Base-by-base conservation (phyloP, 2,113 vertebrate genomes). In the Melanotaenia duboulayi region DNA sequence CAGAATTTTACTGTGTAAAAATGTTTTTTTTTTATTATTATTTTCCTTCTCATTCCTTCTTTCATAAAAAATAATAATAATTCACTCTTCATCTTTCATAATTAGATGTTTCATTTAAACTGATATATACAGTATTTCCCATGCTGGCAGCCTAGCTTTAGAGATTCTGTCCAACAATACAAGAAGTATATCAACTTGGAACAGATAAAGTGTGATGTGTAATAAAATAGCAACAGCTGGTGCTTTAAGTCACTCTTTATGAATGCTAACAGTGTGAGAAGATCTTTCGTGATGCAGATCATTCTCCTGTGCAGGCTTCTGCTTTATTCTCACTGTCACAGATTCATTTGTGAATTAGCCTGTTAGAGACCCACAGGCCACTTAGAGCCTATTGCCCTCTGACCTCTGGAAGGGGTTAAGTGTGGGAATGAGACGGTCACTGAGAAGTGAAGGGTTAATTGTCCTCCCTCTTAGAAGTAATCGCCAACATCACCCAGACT, bases 401-500 rank as follows among this genome's bases (percentile, higher is more conserved):
- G 75, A 83, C 82, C 79, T 76, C 74, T 42, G 83, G 46, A 67
- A 76, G 65, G 76, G 90, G 90, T 89, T 90, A 86, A 89, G 88
- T 87, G 87, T 87, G 90, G 80, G 90, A 91, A 91, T 80, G 84
- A 88, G 60, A 81, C 83, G 85, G 89, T 90, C 90, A 80, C 68
- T 60, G 71, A 76, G 69, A 83, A 82, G 80, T 83, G 40, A 78
- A 74, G 88, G 88, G 92, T 91, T 92, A 93, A 93, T 92, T 90
- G 89, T 87, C 78, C 64, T 81, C 87, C 87, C 84, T 88, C 84
- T 92, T 86, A 90, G 91, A 91, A 92, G 90, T 92, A 86, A 89
- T 90, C 62, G 65, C 77, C 88, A 91, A 83, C 78, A 91, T 87
- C 81, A 79, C 83, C 88, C 88, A 75, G 73, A 57, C 65, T 70